Percentiles rank a stretch among this genome's conserved stretches.
phyloP scores from a whole-genome alignment of 2,888 invertebrate species.

The Diogma glabrata region DNA sequence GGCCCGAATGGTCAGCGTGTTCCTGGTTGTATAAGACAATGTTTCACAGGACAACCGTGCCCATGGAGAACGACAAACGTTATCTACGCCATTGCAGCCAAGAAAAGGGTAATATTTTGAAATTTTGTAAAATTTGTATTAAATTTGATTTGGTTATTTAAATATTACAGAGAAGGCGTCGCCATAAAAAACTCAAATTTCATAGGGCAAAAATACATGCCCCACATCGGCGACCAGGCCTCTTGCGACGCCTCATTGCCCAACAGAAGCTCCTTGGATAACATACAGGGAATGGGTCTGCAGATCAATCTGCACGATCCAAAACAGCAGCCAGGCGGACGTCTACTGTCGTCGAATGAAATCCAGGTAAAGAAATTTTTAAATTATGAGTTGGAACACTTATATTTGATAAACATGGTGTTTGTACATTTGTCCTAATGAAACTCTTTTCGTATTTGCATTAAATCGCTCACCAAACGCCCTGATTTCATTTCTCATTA shows the following conservation, averaged over 20 bases:
- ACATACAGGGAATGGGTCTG: constrained; percentile 40
- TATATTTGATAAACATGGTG: no score
- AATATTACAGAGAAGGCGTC: constrained; percentile 33
- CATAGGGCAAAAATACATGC: constrained; percentile 80
- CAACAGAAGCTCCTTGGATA: constrained; percentile 39
- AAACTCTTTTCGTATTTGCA: no score
- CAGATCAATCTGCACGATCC: constrained; percentile 31
- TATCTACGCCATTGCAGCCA: constrained; percentile 43
- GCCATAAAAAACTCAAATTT: constrained; percentile 56
- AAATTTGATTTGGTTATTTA: constrained; percentile 5
- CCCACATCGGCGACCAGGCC: constrained; percentile 47
- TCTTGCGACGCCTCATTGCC: constrained; percentile 38
- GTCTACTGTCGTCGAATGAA: constrained; percentile 54
- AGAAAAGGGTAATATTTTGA: constrained; percentile 44
- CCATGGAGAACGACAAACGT: constrained; percentile 43
- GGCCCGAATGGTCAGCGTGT: constrained; percentile 38
- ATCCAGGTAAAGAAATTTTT: constrained; percentile 41
- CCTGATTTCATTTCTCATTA: no score
- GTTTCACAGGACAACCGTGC: constrained; percentile 39
- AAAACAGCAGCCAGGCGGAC: constrained; percentile 36
- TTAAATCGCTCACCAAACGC: no score
- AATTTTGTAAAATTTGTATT: neutral
- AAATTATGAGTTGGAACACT: neutral
- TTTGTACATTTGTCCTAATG: no score
- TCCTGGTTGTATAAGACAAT: constrained; percentile 39